A percentile compares a stretch with the other conserved stretches of the same genome.
Conservation (phyloP, 30 jellyfish, hydroid and myxozoan genomes). For the Sanderia malayensis region DNA sequence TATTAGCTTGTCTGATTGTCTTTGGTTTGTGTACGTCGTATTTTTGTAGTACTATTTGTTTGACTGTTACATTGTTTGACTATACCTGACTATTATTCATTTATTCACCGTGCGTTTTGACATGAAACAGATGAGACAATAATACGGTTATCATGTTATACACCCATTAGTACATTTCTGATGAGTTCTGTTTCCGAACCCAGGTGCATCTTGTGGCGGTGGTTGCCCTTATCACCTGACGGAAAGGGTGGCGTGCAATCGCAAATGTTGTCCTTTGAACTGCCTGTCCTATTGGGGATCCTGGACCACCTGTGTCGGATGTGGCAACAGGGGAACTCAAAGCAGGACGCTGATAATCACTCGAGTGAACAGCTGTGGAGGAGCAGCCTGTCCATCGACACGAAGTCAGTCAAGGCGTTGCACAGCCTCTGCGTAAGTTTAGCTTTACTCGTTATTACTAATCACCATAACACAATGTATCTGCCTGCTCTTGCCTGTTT, state of each 20-base stretch:
- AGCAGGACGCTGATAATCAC: constrained; percentile 43
- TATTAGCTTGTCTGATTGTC: no score
- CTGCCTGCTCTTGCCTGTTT: no score
- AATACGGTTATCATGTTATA: no score
- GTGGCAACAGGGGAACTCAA: constrained; percentile 78
- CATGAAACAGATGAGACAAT: no score
- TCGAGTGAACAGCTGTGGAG: constrained; percentile 69
- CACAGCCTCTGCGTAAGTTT: constrained; percentile 55
- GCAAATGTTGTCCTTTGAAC: constrained; percentile 69
- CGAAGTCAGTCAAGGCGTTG: constrained; percentile 47
- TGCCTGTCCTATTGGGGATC: constrained; percentile 63
- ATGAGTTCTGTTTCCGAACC: not conserved
- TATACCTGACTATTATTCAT: no score
- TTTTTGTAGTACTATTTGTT: no score
- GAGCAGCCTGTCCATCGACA: constrained; percentile 59
- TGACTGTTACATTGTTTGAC: no score
- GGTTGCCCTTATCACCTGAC: constrained; percentile 45
- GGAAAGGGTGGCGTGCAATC: constrained; percentile 54
- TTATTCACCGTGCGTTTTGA: no score
- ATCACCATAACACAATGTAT: no score
- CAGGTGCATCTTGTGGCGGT: constrained; percentile 80
- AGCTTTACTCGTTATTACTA: no score
- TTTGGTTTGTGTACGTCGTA: no score
- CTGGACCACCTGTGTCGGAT: constrained; percentile 81
- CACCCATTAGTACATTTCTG: not conserved